Percentiles rank a stretch among this genome's conserved stretches.
Evolutionary conservation across 1,140 invertebrate species (phyloP).

Genomic region (Homalodisca vitripennis): DNA sequence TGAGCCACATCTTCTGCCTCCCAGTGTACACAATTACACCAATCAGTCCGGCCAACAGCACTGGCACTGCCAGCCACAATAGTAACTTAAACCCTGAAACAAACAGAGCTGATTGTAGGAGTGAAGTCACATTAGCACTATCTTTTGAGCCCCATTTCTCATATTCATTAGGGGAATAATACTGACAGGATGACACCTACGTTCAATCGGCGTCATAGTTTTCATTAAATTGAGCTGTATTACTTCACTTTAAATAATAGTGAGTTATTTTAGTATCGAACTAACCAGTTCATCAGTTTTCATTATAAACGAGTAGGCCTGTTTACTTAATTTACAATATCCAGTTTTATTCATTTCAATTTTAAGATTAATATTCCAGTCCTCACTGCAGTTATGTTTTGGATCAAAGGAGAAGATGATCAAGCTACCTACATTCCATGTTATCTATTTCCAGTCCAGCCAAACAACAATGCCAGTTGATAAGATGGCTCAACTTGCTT

Average conservation of each 20-base stretch:
- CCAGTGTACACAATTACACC: constrained; percentile 11
- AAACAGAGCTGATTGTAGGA: not conserved
- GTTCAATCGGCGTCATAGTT: not conserved
- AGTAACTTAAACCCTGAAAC: constrained; percentile 7
- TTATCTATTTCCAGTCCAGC: no score
- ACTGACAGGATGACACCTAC: not conserved
- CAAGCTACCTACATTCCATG: no score
- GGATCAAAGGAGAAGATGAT: no score
- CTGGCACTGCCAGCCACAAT: constrained; percentile 1
- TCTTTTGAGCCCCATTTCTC: not conserved
- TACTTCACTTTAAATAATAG: not conserved
- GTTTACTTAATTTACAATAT: no score
- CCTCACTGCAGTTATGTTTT: no score
- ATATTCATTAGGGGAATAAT: not conserved
- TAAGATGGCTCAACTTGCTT: no score
- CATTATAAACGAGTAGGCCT: no score
- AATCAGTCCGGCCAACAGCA: not conserved
- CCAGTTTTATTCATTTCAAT: no score
- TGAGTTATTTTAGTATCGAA: not conserved
- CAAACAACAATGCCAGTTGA: no score
- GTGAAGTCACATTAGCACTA: not conserved
- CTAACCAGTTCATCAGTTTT: not conserved
- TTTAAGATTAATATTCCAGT: no score
- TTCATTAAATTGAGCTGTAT: not conserved
- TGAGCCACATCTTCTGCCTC: constrained; percentile 17